Conservation (phyloP, 2,113 vertebrate species). For the Triplophysa rosa region DNA sequence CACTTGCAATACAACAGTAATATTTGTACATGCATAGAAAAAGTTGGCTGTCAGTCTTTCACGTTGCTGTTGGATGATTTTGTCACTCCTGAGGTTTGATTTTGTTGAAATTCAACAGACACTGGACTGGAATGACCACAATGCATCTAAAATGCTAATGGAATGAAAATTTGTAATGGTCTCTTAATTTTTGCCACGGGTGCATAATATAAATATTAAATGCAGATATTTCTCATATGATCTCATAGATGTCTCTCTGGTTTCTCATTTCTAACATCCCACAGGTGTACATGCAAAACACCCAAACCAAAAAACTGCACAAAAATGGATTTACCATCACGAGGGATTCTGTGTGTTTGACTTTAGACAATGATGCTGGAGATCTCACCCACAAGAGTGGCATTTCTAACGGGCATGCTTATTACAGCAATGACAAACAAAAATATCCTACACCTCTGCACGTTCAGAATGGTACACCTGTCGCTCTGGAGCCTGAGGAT, state of each 20-base stretch:
- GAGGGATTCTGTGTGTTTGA: conserved; percentile 63
- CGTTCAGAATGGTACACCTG: conserved; percentile 54
- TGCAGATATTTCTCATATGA: background rate
- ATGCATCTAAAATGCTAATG: no score
- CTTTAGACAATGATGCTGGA: conserved; percentile 59
- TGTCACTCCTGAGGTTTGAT: no score
- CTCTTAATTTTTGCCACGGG: no score
- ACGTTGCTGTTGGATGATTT: no score
- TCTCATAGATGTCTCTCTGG: background rate
- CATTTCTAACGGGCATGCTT: conserved; percentile 52
- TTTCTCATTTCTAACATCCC: conserved; percentile 27
- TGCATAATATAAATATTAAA: no score
- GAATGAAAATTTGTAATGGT: no score
- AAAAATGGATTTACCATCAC: conserved; percentile 61
- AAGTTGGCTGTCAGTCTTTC: no score
- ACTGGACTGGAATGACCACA: no score
- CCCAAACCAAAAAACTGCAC: conserved; percentile 61
- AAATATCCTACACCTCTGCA: conserved; percentile 55
- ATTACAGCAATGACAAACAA: conserved; percentile 52
- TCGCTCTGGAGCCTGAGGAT: conserved; percentile 47
- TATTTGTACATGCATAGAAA: no score
- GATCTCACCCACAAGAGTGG: conserved; percentile 54
- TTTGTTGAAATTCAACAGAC: no score
- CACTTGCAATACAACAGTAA: no score
- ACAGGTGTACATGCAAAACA: conserved; percentile 76